Conservation (phyloP, 2,113 vertebrate genomes). For the Xiphophorus couchianus region DNA sequence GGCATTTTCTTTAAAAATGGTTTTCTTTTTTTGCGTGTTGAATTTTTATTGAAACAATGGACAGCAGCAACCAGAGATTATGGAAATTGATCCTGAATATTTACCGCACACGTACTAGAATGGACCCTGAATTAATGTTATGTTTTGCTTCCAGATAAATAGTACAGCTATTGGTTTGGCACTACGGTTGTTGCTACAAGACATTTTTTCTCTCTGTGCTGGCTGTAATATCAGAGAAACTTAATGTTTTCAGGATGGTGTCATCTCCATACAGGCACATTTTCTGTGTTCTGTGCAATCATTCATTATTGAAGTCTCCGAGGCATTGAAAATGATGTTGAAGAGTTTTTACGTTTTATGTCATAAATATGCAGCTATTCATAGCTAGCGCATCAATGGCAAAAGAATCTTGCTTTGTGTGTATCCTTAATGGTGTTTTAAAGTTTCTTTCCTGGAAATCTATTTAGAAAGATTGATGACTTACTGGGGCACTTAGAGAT, state of each 20-base stretch:
- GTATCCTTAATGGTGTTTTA: conserved; percentile 6
- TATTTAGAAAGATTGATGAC: conserved; percentile 1
- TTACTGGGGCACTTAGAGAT: not conserved
- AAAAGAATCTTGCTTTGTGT: not conserved
- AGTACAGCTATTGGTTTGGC: not conserved
- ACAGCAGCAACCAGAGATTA: not conserved
- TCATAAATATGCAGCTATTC: not conserved
- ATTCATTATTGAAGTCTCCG: conserved; percentile 37
- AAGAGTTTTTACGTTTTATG: not conserved
- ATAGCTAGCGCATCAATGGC: not conserved
- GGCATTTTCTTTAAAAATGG: not conserved
- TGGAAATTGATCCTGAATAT: not conserved
- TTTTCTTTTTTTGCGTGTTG: not conserved
- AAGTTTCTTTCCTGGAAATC: conserved; percentile 2
- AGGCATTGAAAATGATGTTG: not conserved
- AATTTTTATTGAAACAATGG: not conserved
- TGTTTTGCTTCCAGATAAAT: not conserved
- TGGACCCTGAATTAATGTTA: not conserved
- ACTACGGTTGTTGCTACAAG: conserved; percentile 7
- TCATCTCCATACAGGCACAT: conserved; percentile 24
- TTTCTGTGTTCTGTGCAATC: conserved; percentile 18
- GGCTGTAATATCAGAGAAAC: conserved; percentile 15
- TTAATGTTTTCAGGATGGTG: conserved; percentile 21
- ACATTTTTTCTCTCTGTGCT: conserved; percentile 1
- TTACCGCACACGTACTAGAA: not conserved